Percentiles rank a stretch among this genome's conserved stretches.
Conservation (phyloP, 2,888 invertebrate genomes). For the Dryadula phaetusa region DNA sequence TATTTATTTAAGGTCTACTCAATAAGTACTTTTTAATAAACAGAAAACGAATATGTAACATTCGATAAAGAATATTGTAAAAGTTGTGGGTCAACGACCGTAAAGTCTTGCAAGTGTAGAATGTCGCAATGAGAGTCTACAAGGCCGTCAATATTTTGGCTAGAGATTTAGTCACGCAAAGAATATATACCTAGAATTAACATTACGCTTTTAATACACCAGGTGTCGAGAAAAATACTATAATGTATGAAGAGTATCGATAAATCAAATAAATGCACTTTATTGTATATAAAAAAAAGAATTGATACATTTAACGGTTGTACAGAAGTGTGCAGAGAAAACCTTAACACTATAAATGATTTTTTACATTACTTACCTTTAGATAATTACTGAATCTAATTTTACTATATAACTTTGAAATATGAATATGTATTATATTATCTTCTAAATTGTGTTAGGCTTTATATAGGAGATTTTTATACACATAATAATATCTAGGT, state of each 20-base stretch:
- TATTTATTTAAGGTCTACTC: too few relatives aligned
- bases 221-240: neutral
- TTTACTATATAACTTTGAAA: too few relatives aligned
- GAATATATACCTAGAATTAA: conserved; percentile 18
- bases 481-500: neutral
- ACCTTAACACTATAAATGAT: too few relatives aligned
- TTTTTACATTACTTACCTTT: too few relatives aligned
- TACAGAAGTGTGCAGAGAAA: too few relatives aligned
- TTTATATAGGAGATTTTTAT: too few relatives aligned
- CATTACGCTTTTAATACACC: neutral
- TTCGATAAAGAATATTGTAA: neutral
- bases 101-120: conserved; percentile 51
- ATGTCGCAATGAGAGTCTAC: conserved; percentile 60
- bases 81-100: conserved; percentile 62
- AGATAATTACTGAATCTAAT: too few relatives aligned
- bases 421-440: too few relatives aligned
- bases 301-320: neutral
- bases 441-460: too few relatives aligned
- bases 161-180: conserved; percentile 42
- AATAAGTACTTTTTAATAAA: neutral
- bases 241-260: neutral
- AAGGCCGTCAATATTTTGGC: conserved; percentile 61
- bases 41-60: neutral
- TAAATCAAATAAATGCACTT: too few relatives aligned
- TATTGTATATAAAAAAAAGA: too few relatives aligned